These are phyloP conservation scores for Subanguina moxae DNA, from an alignment of 1,140 invertebrate species.

Conservation along the genomic window DNA sequence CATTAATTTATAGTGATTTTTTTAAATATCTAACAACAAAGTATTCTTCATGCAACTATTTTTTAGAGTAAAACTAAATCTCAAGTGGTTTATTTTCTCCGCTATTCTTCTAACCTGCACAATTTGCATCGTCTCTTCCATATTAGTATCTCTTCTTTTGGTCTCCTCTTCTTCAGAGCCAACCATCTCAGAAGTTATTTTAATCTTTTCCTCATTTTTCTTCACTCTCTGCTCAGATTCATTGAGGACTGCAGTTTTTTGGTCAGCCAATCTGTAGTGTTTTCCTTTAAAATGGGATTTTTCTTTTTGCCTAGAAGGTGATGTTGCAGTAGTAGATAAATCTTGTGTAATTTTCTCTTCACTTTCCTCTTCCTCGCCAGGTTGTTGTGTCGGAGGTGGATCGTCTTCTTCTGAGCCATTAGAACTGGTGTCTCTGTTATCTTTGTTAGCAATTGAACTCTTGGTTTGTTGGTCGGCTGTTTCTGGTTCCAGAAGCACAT, in stretches of 20 bases:
- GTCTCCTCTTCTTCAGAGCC: neutral
- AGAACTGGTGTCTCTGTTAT: neutral
- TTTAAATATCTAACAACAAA: too few species aligned
- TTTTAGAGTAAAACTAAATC: too few species aligned
- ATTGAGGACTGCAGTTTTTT: neutral
- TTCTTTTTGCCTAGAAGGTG: neutral
- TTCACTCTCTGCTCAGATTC: neutral
- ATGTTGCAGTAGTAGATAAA: neutral
- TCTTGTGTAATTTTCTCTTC: neutral
- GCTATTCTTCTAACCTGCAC: neutral
- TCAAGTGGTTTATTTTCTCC: too few species aligned
- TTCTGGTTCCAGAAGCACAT: slow-evolving; percentile 22
- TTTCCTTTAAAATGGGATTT: neutral
- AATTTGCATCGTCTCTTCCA: slow-evolving; percentile 1
- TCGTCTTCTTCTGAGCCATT: neutral
- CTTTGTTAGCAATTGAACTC: neutral
- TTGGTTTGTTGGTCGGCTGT: neutral
- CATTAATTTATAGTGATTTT: too few species aligned
- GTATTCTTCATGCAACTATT: too few species aligned
- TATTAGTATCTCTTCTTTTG: neutral
- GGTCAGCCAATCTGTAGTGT: neutral
- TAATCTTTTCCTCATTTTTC: neutral
- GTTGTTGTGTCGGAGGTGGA: neutral
- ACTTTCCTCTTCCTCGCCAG: neutral
- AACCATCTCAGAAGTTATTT: neutral